These are phyloP conservation scores for Dendrolimus punctatus DNA, from an alignment of 1,140 invertebrate genomes.

Conservation along the genomic window DNA sequence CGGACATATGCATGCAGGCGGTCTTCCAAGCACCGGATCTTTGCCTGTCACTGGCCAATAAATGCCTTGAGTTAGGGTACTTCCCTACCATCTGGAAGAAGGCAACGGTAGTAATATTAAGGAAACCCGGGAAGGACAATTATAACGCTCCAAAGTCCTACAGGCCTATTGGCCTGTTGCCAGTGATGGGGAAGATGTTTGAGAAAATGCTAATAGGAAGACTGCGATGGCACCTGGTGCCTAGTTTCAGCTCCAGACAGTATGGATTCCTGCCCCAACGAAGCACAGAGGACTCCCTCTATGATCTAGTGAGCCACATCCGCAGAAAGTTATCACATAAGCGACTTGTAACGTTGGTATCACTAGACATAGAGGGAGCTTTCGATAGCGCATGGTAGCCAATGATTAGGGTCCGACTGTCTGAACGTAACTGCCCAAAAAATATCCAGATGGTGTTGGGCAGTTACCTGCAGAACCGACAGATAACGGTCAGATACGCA, in stretches of 20 bases:
- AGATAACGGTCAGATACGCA: no score
- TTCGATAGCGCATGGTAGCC: neutral
- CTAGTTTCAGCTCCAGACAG: slow-evolving; percentile 5
- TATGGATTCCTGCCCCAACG: slow-evolving; percentile 8
- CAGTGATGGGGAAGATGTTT: slow-evolving; percentile 8
- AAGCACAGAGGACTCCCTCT: slow-evolving; percentile 2
- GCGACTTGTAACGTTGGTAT: neutral
- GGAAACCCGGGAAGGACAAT: slow-evolving; percentile 6
- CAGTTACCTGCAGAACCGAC: neutral
- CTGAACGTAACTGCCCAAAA: no score
- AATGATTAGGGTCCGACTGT: no score
- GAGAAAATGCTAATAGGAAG: slow-evolving; percentile 6
- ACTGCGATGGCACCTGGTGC: neutral
- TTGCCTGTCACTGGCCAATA: slow-evolving; percentile 6
- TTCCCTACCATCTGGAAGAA: slow-evolving; percentile 12
- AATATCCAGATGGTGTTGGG: no score
- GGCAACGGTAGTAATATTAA: slow-evolving; percentile 4
- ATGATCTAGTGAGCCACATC: neutral
- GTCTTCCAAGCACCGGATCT: neutral
- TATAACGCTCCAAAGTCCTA: slow-evolving; percentile 1
- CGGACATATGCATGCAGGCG: slow-evolving; percentile 10
- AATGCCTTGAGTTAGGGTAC: slow-evolving; percentile 4
- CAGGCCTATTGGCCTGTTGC: slow-evolving; percentile 7
- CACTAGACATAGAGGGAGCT: neutral
- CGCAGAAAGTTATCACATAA: no score